Base-by-base conservation (phyloP, 2,797 vertebrate genomes). In the Pitangus sulphuratus region DNA sequence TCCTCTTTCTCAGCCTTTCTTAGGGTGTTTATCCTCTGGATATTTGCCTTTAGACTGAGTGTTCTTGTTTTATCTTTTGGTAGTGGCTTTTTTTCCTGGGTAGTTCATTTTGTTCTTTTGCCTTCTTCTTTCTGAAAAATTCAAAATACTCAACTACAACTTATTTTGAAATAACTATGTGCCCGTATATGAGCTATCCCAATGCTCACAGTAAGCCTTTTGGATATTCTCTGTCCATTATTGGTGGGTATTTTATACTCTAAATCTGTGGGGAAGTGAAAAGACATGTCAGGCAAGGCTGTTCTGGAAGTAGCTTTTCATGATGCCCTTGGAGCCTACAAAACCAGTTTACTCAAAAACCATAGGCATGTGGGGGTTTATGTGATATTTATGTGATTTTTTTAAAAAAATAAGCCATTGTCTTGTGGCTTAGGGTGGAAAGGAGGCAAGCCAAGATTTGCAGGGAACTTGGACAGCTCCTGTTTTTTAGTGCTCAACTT, bases 41-140 rank as follows among this genome's bases (percentile, higher is more conserved):
- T 60, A 11, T 89, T 90, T 89, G 50, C 26, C 35, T 56, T 91
- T 56, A 76, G 66, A 69, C 4, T 35, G 72, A 62, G n/a, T 72
- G 15, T 22, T 71, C 11, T 58, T 54, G 71, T 79, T 76, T 66
- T 16, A 12, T 81, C 25, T 84, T 21, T 21, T 3, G 1, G 2
- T 61, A 60, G 33, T 42, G 45, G 9, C 18, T 42, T 87, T 75
- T 76, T 50, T 21, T 33, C 19, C 54, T 17, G 2, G 12, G 16
- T 42, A 69, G 57, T 86, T 86, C 9, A 64, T 5, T 85, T 93
- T 3, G 1, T 76, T 80, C 31, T 78, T 90, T 64, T 71, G 33
- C 26, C 9, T 54, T n/a, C n/a, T 91, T 69, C 72, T 87, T 61
- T 87, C 44, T 94, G 76, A 76, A 91, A 93, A 86, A 45, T 70